Evolutionary conservation across 2,797 vertebrate genomes (phyloP).

Genomic region (Mormyrops attenuatus): DNA sequence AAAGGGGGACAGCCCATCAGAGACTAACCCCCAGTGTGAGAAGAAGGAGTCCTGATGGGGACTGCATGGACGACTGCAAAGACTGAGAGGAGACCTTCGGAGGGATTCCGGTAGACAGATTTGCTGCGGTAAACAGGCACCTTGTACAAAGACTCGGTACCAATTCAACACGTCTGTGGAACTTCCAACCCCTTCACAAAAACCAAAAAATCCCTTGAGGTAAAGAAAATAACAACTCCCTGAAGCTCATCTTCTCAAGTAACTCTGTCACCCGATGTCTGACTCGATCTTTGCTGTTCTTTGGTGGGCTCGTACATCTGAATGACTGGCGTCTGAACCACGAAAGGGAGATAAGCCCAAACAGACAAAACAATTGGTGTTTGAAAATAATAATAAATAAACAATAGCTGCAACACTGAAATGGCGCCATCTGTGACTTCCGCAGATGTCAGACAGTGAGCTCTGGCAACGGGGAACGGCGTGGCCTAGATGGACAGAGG

Average conservation of each 20-base stretch:
- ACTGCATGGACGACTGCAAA: not conserved
- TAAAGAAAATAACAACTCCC: not conserved
- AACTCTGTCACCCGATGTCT: not conserved
- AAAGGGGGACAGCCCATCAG: not conserved
- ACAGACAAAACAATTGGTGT: constrained; percentile 22
- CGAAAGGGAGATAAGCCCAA: constrained; percentile 28
- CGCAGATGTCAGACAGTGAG: constrained; percentile 21
- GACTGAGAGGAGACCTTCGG: not conserved
- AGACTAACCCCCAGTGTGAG: not conserved
- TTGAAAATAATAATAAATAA: constrained; percentile 27
- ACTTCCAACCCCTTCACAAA: not conserved
- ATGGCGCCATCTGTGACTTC: constrained; percentile 25
- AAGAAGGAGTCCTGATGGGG: not conserved
- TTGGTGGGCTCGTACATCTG: constrained; percentile 8
- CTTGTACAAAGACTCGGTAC: not conserved
- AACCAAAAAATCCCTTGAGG: not conserved
- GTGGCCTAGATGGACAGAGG: constrained; percentile 5
- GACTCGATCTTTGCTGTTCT: not conserved
- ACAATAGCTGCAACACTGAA: not conserved
- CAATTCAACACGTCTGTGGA: not conserved
- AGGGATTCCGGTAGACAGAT: not conserved
- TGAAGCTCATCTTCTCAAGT: not conserved
- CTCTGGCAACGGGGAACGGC: not conserved
- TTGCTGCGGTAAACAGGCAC: not conserved
- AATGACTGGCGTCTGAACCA: constrained; percentile 31